phyloP scores from a whole-genome alignment of 2,113 vertebrate genomes.

The Lamprologus ornatipinnis region DNA sequence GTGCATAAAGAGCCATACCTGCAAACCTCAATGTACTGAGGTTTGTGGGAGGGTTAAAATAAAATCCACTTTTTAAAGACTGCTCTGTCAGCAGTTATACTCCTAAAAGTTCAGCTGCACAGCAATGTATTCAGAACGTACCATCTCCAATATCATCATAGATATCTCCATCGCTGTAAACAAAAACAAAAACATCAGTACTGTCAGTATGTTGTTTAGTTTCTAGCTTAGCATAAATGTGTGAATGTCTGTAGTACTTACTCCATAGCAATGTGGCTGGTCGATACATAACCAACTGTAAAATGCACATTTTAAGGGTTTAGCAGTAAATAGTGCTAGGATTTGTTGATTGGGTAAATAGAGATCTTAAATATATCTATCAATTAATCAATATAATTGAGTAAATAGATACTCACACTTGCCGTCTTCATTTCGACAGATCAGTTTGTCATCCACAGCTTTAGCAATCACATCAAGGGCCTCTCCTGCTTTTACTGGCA shows the following conservation, averaged over 20 bases:
- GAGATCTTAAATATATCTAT: neutral
- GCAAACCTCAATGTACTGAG: neutral
- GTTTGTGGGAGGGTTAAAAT: neutral
- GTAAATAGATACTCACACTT: slow-evolving; percentile 79
- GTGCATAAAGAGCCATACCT: neutral
- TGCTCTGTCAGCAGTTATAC: neutral
- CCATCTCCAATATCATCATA: slow-evolving; percentile 90
- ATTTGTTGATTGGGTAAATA: neutral
- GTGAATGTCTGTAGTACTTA: slow-evolving; percentile 70
- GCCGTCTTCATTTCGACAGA: slow-evolving; percentile 90
- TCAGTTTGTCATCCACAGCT: slow-evolving; percentile 76
- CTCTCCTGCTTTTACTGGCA: slow-evolving; percentile 81
- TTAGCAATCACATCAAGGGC: slow-evolving; percentile 80
- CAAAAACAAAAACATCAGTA: neutral
- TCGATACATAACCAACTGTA: slow-evolving; percentile 85
- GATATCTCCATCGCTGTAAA: slow-evolving; percentile 85
- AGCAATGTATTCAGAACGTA: slow-evolving; percentile 55
- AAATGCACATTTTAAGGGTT: slow-evolving; percentile 22
- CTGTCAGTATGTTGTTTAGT: neutral
- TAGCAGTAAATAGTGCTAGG: neutral
- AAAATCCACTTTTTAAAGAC: neutral
- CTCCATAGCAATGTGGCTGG: slow-evolving; percentile 71
- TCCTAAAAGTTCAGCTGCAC: neutral
- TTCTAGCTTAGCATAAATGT: neutral
- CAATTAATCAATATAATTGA: neutral